Percentiles rank a stretch among this genome's conserved stretches.
phyloP scores from a whole-genome alignment of 2,797 vertebrate species.

The Ceyx erithaca region DNA sequence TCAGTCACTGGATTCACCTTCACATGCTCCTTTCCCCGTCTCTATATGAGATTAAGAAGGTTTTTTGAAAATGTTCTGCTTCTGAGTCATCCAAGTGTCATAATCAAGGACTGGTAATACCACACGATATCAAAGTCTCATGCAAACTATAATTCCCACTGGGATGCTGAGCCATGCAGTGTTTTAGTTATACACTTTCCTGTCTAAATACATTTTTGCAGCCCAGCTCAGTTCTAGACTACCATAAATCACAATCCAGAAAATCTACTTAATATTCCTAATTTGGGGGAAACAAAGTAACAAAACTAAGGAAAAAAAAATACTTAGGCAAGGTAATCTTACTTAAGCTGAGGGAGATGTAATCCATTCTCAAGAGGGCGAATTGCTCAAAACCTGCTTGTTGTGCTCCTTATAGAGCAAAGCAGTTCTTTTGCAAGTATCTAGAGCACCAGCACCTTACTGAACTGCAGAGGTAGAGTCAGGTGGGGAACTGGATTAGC shows the following conservation, averaged over 20 bases:
- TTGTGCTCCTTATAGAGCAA: background rate
- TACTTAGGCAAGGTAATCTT: too few relatives aligned
- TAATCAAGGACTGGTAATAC: background rate
- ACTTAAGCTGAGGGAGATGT: background rate
- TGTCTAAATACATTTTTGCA: background rate
- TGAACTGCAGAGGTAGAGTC: background rate
- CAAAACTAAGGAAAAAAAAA: too few relatives aligned
- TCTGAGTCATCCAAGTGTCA: background rate
- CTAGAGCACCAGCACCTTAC: background rate
- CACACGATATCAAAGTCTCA: background rate
- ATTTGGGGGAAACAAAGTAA: background rate
- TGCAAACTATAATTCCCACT: background rate
- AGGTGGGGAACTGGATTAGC: background rate
- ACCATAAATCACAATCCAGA: background rate
- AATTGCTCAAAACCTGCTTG: background rate
- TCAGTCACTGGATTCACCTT: background rate
- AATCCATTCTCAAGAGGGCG: background rate
- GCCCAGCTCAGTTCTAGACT: background rate
- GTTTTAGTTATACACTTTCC: background rate
- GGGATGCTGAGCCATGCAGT: background rate
- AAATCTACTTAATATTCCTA: background rate
- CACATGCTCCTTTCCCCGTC: background rate
- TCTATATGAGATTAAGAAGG: background rate
- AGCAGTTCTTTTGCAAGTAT: background rate
- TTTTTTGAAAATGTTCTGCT: conserved; percentile 8